Conservation (phyloP, 2,113 vertebrate species). For the Pedionomus torquatus region DNA sequence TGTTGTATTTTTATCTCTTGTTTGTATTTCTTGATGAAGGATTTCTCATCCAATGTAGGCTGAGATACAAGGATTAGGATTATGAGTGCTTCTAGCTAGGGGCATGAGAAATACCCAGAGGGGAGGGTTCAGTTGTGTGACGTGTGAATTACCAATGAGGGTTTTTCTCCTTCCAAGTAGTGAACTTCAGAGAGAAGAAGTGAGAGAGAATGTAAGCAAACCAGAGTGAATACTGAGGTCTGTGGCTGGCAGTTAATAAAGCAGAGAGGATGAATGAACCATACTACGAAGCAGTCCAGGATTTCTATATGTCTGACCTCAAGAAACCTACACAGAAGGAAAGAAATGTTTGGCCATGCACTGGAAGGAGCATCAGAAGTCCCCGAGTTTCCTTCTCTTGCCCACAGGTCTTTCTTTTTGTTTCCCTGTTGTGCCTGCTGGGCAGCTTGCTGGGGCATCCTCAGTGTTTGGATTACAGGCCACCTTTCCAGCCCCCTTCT, state of each 20-base stretch:
- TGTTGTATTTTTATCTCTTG: not conserved
- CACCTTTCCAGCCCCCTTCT: slow-evolving; percentile 77
- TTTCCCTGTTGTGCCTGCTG: not conserved
- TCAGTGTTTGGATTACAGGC: slow-evolving; percentile 86
- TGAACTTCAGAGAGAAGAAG: slow-evolving; percentile 1
- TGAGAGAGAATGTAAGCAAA: slow-evolving; percentile 21
- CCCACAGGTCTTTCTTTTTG: not conserved
- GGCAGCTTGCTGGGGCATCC: slow-evolving; percentile 75
- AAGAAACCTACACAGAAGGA: not conserved
- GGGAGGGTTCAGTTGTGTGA: not conserved
- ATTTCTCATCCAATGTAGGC: not conserved
- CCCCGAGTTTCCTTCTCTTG: not conserved
- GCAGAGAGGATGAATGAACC: slow-evolving; percentile 66
- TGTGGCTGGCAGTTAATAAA: not conserved
- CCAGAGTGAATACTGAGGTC: slow-evolving; percentile 23
- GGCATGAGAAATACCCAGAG: not conserved
- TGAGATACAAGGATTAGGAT: not conserved
- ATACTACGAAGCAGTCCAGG: not conserved
- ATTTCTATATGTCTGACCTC: not conserved
- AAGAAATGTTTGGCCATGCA: not conserved
- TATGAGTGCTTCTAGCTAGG: not conserved
- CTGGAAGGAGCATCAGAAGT: not conserved
- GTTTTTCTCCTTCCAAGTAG: not conserved
- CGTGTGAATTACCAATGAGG: not conserved
- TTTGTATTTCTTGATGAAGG: not conserved